Conservation (phyloP, 2,888 invertebrate genomes). For the Gastracanthus pulcherrimus region DNA sequence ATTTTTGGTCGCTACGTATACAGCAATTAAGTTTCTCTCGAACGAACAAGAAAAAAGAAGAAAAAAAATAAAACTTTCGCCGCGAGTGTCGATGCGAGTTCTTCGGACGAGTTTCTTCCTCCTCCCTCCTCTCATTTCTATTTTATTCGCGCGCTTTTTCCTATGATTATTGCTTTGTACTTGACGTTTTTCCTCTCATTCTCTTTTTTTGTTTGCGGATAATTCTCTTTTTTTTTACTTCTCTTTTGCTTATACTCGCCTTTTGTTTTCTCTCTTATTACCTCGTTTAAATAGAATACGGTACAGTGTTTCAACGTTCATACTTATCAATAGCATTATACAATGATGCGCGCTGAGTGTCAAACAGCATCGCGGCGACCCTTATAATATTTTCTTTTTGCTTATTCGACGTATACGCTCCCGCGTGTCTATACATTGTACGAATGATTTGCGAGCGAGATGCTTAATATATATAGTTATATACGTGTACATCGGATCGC, state of each 20-base stretch:
- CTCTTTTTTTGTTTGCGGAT: slow-evolving; percentile 13
- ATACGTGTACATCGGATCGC: slow-evolving; percentile 14
- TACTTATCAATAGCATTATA: slow-evolving; percentile 45
- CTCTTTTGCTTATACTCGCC: slow-evolving; percentile 10
- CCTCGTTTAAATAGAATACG: slow-evolving; percentile 49
- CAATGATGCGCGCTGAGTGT: slow-evolving; percentile 43
- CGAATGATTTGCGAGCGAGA: slow-evolving; percentile 14
- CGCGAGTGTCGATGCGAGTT: slow-evolving; percentile 12
- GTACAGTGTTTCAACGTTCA: slow-evolving; percentile 36
- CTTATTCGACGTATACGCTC: not conserved
- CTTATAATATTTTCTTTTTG: slow-evolving; percentile 55
- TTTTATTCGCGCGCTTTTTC: slow-evolving; percentile 21
- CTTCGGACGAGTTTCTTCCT: not conserved
- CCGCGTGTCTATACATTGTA: not conserved
- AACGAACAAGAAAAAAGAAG: no score
- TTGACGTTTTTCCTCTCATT: slow-evolving; percentile 51
- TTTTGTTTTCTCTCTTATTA: not conserved
- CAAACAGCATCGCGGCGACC: slow-evolving; percentile 69
- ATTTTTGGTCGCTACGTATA: no score
- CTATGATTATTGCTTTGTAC: slow-evolving; percentile 68
- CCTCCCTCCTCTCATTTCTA: not conserved
- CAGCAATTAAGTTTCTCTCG: no score
- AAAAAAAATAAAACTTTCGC: not conserved
- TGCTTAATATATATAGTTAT: slow-evolving; percentile 32
- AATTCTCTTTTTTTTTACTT: not conserved